Conservation (phyloP, 2,797 vertebrate species). For the Heterohyrax brucei region DNA sequence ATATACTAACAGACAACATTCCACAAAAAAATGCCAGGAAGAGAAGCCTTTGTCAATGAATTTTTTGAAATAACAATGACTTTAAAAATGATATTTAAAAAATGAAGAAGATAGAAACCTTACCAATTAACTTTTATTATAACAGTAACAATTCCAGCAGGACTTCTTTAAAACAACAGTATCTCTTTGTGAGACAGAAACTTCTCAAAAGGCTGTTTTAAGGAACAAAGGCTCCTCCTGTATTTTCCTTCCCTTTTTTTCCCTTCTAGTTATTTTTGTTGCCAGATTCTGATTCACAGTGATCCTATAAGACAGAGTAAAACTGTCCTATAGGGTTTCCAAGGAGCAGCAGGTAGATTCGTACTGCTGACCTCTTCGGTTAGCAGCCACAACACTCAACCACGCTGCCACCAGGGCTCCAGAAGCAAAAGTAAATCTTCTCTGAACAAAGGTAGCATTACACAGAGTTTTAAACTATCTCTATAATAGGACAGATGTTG, state of each 20-base stretch:
- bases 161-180: neutral
- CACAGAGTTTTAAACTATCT: neutral
- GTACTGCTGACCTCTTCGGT: too few relatives aligned
- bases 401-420: too few relatives aligned
- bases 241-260: neutral
- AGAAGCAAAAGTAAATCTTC: slow-evolving; percentile 8
- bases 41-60: neutral
- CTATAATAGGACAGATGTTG: neutral
- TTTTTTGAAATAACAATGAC: neutral
- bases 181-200: neutral
- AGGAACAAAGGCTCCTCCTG: neutral
- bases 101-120: neutral
- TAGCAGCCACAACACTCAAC: too few relatives aligned
- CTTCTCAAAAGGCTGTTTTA: neutral
- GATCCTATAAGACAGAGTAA: too few relatives aligned
- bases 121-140: neutral
- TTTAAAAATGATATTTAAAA: slow-evolving; percentile 16
- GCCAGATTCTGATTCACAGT: neutral
- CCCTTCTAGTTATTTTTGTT: neutral
- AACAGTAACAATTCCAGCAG: neutral
- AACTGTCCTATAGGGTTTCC: too few relatives aligned
- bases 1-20: neutral
- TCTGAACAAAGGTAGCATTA: slow-evolving; percentile 8
- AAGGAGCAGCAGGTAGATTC: too few relatives aligned
- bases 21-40: neutral